Evolutionary conservation across 2,888 invertebrate genomes (phyloP), one percentile per base, ranked within the genome.

Genomic region (Oscheius sp.): DNA sequence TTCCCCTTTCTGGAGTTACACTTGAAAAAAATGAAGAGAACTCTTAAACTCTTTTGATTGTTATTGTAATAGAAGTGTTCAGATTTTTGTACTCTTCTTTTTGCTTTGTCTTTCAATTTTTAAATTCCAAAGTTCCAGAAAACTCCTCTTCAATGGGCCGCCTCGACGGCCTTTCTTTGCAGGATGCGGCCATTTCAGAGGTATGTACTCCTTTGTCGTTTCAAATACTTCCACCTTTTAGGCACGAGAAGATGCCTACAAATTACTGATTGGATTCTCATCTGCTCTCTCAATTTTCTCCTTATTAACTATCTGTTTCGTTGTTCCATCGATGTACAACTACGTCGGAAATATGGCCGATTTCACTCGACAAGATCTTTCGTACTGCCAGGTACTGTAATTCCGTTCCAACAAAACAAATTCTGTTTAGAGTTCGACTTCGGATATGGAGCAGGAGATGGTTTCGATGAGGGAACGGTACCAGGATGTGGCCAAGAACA

Each of bases 261-360:
- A 79, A 75, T 50, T 77, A 10, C 29, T 88, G 62, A 88, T 88
- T 76, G 79, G 75, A 13, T 71, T 85, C 33, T 81, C 86, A 21
- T 78, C 85, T 1, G 55, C 79, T 13, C 70, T 88, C 48, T 87
- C 87, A 29, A 76, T 88, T 32, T 48, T 73, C 47, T 83, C 86
- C 11, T 62, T 88, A n/a, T 76, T 88, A 4, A 81, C 81, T 7
- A 74, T 88, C n/a, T 84, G 87, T 66, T 62, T 87, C 35, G 76
- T 85, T 33, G 84, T 89, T 9, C 89, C 89, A 1, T 83, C 86
- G 7, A 81, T 89, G 83, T 89, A 89, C 81, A 87, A 84, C 73
- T 85, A 84, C 72, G 87, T 89, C 35, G 83, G 85, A 60, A 88
- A 84, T 68, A 84, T 89, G 75, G 81, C 80, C 37, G 60, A 78